Evolutionary conservation across 2,797 vertebrate species (phyloP), one percentile per base, ranked within the genome.

Genomic region (Scarus forsteni): DNA sequence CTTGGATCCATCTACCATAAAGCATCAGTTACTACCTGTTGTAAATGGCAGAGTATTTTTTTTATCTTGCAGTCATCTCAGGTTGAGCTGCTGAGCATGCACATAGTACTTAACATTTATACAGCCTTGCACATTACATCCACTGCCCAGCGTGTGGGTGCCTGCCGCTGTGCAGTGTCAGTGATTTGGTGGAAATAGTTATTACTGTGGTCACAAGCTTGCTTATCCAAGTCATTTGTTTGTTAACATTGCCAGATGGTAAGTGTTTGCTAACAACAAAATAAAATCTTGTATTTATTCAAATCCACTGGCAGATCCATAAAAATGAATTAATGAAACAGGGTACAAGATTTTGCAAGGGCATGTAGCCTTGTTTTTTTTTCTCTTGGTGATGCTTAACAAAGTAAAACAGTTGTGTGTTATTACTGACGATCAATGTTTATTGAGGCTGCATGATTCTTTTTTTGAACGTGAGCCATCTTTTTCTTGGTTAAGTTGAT

Each of bases 11-110:
- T 43, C 48, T 0, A 62, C 55, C 56, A 73, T 83, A 71, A 63
- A 83, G 69, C 46, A 77, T 13, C 40, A 18, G 77, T 85, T 83
- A 83, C 65, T 74, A 72, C 73, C 48, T 66, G 61, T 75, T 74
- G 56, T 85, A 84, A 80, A 88, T 36, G 71, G 43, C 56, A 11
- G 7, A 19, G 38, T 48, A 15, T 60, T 70, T 81, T 60, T 70
- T 81, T 74, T 75, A 58, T 83, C 52, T 51, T 58, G 46, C 3
- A 13, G 58, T 78, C 75, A 81, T 81, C 70, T 69, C 50, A 35
- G 57, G 35, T 72, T 35, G 39, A 35, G 39, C 63, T 75, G 69
- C 76, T 84, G 75, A 60, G 65, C 74, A 56, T 60, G 72, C 64
- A 74, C 56, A 60, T 60, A 43, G 63, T 69, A 53, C 70, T 76